Percentiles rank a stretch among this genome's conserved stretches.
Evolutionary conservation across 2,113 vertebrate species (phyloP).

Genomic region (Microcebus lehilahytsara): DNA sequence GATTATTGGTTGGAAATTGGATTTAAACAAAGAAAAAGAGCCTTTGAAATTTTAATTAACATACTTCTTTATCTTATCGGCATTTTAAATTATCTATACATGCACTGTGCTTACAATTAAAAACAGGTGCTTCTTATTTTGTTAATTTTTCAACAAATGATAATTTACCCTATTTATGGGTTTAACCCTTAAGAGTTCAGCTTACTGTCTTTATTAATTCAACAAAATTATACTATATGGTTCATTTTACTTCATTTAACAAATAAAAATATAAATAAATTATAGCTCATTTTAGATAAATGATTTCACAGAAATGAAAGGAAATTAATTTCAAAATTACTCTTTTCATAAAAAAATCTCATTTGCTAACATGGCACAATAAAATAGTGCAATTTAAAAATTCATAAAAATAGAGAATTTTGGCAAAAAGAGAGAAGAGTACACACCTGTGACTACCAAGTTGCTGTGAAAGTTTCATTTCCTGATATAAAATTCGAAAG

Average conservation of each 20-base stretch:
- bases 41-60: not conserved
- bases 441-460: conserved; percentile 44
- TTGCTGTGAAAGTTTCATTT: conserved; percentile 46
- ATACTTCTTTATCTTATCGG: not conserved
- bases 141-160: not conserved
- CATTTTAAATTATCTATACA: not conserved
- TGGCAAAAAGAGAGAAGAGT: not conserved
- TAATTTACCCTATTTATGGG: not conserved
- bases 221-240: not conserved
- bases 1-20: not conserved
- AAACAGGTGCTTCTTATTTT: not conserved
- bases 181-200: not conserved
- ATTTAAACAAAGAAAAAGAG: not conserved
- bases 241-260: not conserved
- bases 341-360: not conserved
- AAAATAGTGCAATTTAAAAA: not conserved
- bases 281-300: not conserved
- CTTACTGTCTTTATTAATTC: not conserved
- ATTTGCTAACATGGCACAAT: not conserved
- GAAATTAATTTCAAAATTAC: not conserved
- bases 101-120: not conserved
- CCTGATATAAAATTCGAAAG: conserved; percentile 49
- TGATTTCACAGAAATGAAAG: not conserved
- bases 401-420: conserved; percentile 17
- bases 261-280: not conserved